Evolutionary conservation across 2,797 vertebrate species (phyloP), one percentile per base, ranked within the genome.

Genomic region (Megaceryle alcyon): DNA sequence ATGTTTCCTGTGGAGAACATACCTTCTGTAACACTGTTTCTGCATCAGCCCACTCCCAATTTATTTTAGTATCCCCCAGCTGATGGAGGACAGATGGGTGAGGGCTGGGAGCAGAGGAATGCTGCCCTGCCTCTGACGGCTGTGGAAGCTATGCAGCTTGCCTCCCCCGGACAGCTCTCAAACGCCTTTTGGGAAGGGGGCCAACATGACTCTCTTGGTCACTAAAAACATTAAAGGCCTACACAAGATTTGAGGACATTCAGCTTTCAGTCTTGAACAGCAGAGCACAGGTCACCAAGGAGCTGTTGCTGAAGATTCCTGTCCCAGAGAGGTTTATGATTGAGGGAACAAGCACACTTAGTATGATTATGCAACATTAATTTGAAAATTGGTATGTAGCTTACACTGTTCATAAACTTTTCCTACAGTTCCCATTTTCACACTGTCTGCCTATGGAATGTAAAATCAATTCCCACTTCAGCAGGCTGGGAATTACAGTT

Each of bases 51-150:
- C 86, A 96, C 94, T 96, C 93, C 64, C 0, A 3, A 80, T 92
- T 95, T 95, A 97, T 97, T 97, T 96, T 96, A 65, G 95, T 94
- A 94, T 80, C 53, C 41, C 22, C 88, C 93, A 96, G 95, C 94
- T 96, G 96, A 96, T 96, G 84, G 33, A 14, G 65, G 92, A 96
- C 95, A 96, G 94, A 95, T 96, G 94, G 95, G 78, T 96, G 76
- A 87, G 78, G 83, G 68, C 15, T 95, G 75, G 25, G 54, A 94
- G 81, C 86, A 89, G 81, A 95, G 90, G 95, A 96, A 97, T 96
- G 96, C 76, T 92, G 90, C 93, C 83, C 96, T 95, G 94, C 88
- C 96, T 95, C 86, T 88, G 78, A 93, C 1, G 16, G 59, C 85
- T 28, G 6, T 76, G 83, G 84, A 86, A 93, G 93, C 33, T 73